A percentile compares a stretch with the other conserved stretches of the same genome.
These are phyloP conservation scores for Orbicella faveolata DNA, from an alignment of 64 coral and sea anemone genomes.

Conservation along the genomic window DNA sequence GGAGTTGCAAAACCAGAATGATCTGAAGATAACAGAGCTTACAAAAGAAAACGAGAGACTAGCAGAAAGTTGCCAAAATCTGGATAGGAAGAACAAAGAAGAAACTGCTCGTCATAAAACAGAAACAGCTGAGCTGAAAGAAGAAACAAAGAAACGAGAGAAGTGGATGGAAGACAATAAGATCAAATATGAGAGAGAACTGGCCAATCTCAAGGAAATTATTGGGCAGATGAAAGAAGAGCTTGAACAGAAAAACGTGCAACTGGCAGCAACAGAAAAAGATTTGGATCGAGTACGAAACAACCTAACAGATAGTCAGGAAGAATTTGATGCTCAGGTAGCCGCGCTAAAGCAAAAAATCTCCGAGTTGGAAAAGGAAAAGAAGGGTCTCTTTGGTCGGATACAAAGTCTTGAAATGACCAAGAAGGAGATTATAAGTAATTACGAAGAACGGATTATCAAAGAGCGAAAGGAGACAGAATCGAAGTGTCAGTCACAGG, in stretches of 20 bases:
- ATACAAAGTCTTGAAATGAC: slow-evolving; percentile 2
- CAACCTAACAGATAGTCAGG: background rate
- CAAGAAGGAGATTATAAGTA: background rate
- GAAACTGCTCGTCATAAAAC: background rate
- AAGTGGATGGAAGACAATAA: slow-evolving; percentile 41
- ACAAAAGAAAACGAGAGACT: slow-evolving; percentile 27
- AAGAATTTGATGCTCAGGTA: background rate
- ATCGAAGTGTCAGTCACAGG: slow-evolving; percentile 25
- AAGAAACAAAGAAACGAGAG: slow-evolving; percentile 21
- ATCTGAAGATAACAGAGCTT: background rate
- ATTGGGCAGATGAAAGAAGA: slow-evolving; percentile 9
- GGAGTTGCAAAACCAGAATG: slow-evolving; percentile 17
- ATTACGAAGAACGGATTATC: slow-evolving; percentile 24
- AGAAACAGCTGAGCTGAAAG: slow-evolving; percentile 21
- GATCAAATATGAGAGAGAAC: slow-evolving; percentile 10
- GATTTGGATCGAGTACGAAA: background rate
- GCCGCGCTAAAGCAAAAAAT: background rate
- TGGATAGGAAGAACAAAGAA: background rate
- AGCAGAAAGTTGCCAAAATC: slow-evolving; percentile 13
- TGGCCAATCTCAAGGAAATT: background rate
- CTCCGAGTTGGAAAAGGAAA: slow-evolving; percentile 9
- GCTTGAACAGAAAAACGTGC: background rate
- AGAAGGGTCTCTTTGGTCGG: background rate
- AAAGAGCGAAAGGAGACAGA: slow-evolving; percentile 5
- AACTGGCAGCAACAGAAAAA: background rate